Percentiles rank a stretch among this genome's conserved stretches.
Conservation (phyloP, 1,140 invertebrate genomes). For the Saxidomus purpurata region DNA sequence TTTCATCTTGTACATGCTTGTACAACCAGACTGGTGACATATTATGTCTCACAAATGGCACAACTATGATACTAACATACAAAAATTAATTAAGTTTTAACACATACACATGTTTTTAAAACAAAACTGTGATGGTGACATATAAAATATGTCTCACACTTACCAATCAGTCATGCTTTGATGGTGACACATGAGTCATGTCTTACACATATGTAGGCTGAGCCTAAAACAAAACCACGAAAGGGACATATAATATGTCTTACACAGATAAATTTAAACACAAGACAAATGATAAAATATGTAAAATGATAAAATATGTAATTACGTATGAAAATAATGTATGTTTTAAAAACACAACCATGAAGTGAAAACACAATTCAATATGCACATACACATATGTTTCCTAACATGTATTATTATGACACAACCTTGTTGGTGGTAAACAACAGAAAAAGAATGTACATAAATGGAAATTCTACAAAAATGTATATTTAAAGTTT, state of each 20-base stretch:
- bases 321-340: neutral
- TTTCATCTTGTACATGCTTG: no score
- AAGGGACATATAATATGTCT: neutral
- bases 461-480: neutral
- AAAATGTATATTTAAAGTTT: neutral
- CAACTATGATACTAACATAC: no score
- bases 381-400: no score
- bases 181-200: neutral
- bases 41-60: no score
- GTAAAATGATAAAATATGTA: neutral
- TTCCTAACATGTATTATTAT: no score
- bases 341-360: neutral
- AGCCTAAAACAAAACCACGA: neutral
- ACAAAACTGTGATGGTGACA: neutral
- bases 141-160: neutral
- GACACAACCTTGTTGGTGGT: no score
- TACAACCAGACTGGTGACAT: no score
- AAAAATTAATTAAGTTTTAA: no score
- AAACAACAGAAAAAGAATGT: neutral
- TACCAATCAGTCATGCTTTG: no score
- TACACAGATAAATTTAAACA: no score
- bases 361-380: no score
- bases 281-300: neutral
- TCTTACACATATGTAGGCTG: no score
- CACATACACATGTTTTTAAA: neutral